Conservation (phyloP, 2,888 invertebrate genomes). For the Philaethria dido region DNA sequence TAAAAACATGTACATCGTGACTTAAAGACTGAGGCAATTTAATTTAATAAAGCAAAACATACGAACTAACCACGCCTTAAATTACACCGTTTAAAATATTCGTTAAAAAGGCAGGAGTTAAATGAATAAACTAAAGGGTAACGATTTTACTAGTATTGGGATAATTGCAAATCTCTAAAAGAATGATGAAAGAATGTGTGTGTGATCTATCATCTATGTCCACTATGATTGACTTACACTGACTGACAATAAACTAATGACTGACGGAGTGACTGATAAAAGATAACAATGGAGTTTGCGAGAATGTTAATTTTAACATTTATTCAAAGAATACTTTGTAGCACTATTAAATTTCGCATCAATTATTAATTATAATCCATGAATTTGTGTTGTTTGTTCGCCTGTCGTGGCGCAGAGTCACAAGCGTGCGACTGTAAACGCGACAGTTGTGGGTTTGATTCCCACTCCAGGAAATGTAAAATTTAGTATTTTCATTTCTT, state of each 20-base stretch:
- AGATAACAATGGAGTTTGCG: neutral
- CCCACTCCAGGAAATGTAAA: too few species aligned
- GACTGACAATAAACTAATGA: neutral
- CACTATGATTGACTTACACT: too few species aligned
- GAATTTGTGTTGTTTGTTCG: too few species aligned
- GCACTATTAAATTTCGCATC: too few species aligned
- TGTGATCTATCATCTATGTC: too few species aligned
- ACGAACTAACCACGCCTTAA: constrained; percentile 28
- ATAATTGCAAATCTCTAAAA: constrained; percentile 57
- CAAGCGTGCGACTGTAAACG: too few species aligned
- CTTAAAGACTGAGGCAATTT: constrained; percentile 32
- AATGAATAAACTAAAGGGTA: constrained; percentile 56
- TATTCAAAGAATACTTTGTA: too few species aligned
- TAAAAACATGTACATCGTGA: constrained; percentile 28
- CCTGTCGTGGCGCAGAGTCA: too few species aligned
- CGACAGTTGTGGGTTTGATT: too few species aligned
- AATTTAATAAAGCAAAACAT: constrained; percentile 37
- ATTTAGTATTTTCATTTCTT: too few species aligned
- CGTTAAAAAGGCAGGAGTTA: constrained; percentile 35
- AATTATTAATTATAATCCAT: too few species aligned
- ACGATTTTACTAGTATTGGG: constrained; percentile 56
- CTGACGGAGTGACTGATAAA: neutral
- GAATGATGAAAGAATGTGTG: neutral
- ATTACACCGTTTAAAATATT: constrained; percentile 37
- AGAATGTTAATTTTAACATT: too few species aligned